phyloP scores from a whole-genome alignment of 2,888 invertebrate species.

The Metacarcinus magister region DNA sequence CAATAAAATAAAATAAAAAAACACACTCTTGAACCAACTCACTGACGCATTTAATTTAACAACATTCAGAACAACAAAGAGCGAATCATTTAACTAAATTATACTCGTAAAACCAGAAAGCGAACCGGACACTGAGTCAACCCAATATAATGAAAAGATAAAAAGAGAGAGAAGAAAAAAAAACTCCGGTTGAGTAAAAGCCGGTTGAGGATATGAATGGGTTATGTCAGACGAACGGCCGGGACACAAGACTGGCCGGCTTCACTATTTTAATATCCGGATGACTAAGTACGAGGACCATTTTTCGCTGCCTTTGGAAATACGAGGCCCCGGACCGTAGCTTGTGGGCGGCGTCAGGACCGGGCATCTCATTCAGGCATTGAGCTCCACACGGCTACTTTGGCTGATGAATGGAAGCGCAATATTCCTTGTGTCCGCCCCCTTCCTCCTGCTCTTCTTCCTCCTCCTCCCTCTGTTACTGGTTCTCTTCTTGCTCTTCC shows the following conservation, averaged over 20 bases:
- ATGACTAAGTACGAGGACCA: constrained; percentile 27
- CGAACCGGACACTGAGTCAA: neutral
- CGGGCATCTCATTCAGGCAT: constrained; percentile 42
- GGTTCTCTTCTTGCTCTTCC: neutral
- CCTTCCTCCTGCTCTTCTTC: neutral
- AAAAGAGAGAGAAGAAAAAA: neutral
- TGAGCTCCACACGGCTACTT: constrained; percentile 60
- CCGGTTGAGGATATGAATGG: neutral
- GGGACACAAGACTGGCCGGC: neutral
- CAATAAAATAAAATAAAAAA: neutral
- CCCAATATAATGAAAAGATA: neutral
- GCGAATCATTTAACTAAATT: neutral
- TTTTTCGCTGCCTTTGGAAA: constrained; percentile 51
- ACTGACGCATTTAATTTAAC: no score
- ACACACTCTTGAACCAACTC: neutral
- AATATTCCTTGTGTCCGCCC: constrained; percentile 51
- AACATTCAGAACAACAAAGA: no score
- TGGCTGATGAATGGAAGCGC: constrained; percentile 55
- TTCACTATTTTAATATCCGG: constrained; percentile 55
- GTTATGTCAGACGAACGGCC: neutral
- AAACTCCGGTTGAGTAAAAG: neutral
- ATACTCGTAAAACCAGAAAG: neutral
- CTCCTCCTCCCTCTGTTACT: neutral
- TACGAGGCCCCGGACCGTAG: constrained; percentile 21
- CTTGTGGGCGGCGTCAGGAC: neutral